phyloP scores from a whole-genome alignment of 1,140 invertebrate species.

The Archegozetes longisetosus region DNA sequence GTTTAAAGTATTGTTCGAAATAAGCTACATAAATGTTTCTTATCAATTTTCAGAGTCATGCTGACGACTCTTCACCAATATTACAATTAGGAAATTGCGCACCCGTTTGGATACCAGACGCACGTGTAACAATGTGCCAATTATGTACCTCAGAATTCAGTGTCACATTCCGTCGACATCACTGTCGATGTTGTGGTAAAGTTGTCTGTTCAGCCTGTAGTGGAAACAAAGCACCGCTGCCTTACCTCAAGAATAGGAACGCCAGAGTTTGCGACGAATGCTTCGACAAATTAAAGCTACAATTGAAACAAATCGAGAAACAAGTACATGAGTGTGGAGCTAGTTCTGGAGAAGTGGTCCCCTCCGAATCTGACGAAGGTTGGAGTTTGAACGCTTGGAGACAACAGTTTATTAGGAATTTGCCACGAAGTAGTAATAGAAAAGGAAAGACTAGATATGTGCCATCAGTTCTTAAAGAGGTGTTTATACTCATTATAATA shows the following conservation, averaged over 20 bases:
- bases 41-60: not conserved
- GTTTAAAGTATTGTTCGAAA: too few species aligned
- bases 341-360: too few species aligned
- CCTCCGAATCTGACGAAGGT: not conserved
- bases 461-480: not conserved
- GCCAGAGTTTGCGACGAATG: conserved; percentile 43
- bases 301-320: not conserved
- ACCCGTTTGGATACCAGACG: conserved; percentile 48
- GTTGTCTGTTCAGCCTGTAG: conserved; percentile 53
- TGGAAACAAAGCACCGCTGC: conserved; percentile 44
- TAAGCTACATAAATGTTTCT: too few species aligned
- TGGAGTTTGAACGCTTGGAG: not conserved
- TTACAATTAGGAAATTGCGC: conserved; percentile 30
- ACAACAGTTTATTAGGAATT: not conserved
- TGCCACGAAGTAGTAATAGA: not conserved
- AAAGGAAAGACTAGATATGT: not conserved
- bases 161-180: conserved; percentile 52
- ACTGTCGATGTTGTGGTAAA: conserved; percentile 56
- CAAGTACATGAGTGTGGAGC: not conserved
- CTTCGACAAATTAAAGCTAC: conserved; percentile 30
- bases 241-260: conserved; percentile 42
- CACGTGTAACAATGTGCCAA: conserved; percentile 53
- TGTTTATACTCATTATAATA: too few species aligned
- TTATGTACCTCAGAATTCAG: conserved; percentile 51
- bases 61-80: not conserved